phyloP scores from a whole-genome alignment of 2,797 vertebrate species.

The Catharus ustulatus region DNA sequence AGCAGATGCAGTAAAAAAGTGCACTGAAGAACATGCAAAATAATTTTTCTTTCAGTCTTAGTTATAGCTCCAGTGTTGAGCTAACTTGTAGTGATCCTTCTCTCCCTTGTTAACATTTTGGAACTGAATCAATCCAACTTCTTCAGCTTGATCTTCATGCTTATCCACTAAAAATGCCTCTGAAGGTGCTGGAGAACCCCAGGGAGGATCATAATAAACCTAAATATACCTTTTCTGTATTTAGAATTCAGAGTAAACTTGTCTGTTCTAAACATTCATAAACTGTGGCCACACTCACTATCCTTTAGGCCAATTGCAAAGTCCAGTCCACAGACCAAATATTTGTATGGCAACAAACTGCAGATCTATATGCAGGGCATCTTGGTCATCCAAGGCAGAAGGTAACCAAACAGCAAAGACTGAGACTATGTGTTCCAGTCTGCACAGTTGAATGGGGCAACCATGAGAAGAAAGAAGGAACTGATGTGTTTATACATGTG shows the following conservation, averaged over 20 bases:
- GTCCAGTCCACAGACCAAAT: background rate
- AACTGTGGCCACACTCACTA: background rate
- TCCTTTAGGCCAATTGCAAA: background rate
- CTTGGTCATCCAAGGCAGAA: background rate
- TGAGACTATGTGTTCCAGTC: background rate
- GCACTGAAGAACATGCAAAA: background rate
- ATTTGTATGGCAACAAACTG: background rate
- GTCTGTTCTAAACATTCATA: background rate
- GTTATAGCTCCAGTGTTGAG: background rate
- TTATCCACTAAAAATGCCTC: background rate
- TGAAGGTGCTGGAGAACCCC: background rate
- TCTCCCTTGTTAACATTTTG: background rate
- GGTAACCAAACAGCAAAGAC: background rate
- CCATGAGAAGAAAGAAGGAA: background rate
- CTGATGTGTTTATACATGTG: background rate
- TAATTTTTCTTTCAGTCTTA: background rate
- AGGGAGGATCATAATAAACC: background rate
- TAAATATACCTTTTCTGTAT: no score
- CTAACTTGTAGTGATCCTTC: background rate
- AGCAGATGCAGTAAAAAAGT: background rate
- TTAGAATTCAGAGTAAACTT: background rate
- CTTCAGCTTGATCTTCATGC: background rate
- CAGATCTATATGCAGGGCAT: accelerated
- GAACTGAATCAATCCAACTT: background rate
- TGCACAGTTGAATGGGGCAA: background rate